Base-by-base conservation (phyloP, 2,797 vertebrate genomes). In the Oreonectes daqikongensis region DNA sequence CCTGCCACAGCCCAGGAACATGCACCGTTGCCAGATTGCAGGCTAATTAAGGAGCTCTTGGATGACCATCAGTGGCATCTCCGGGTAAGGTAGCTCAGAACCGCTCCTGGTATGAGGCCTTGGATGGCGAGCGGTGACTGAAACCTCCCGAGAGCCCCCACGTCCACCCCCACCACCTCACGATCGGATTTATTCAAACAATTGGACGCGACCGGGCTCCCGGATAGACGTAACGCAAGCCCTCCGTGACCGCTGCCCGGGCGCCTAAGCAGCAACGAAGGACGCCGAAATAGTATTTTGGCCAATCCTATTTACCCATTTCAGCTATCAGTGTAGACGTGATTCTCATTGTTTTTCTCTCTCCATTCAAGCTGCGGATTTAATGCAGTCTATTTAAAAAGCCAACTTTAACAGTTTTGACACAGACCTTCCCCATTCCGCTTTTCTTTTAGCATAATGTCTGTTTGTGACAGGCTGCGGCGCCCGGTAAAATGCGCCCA, bases 31-130 rank as follows among this genome's bases (percentile, higher is more conserved):
- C 93, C 93, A 94, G 93, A 93, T 93, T 93, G 92, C 89, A 83
- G 86, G 92, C 92, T 93, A 94, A 94, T 94, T 94, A 94, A 91
- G 90, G 91, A 92, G 90, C 89, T 93, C 90, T 94, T 94, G 93
- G 92, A 94, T 93, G 93, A 93, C 92, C 93, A 93, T 93, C 92
- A 94, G 92, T 92, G 90, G 91, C 90, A 87, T 93, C 88, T 89
- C 88, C 89, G 91, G 88, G 89, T 89, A 89, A 93, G 91, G 91
- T 92, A 91, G 86, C 88, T 91, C 88, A 90, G 89, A 86, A 84
- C 78, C 86, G 90, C 88, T 52, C 72, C 65, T 30, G 64, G 64
- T 90, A 89, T 81, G 89, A 91, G 90, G 90, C 87, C 89, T 90
- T 90, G 92, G 91, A 93, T 92, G 89, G 90, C 84, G 86, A 91